Evolutionary conservation across 2,113 vertebrate species (phyloP).

Genomic region (Thunnus maccoyii): DNA sequence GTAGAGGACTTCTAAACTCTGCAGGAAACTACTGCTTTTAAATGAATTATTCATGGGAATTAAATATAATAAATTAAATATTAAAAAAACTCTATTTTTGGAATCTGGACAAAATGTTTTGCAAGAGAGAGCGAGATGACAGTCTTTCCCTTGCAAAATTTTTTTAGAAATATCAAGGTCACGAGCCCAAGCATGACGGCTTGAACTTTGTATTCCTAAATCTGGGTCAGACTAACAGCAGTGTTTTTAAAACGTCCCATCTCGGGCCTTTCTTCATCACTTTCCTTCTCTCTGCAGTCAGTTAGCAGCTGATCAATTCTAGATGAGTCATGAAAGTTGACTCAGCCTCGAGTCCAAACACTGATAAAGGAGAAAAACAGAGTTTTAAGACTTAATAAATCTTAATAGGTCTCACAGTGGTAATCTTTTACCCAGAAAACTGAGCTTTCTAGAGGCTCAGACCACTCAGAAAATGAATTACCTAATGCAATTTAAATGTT

Average conservation of each 20-base stretch:
- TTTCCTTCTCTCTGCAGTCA: background rate
- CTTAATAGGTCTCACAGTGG: too few species aligned
- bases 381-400: too few species aligned
- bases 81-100: background rate
- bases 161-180: background rate
- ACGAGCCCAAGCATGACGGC: background rate
- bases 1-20: background rate
- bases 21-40: background rate
- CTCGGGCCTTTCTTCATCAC: background rate
- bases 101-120: background rate
- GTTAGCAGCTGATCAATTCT: background rate
- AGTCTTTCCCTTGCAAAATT: background rate
- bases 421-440: background rate
- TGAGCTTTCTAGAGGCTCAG: background rate
- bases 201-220: background rate
- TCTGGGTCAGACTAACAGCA: background rate
- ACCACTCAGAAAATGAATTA: background rate
- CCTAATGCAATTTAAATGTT: background rate
- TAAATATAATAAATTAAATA: background rate
- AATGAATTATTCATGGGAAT: background rate
- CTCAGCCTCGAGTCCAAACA: background rate
- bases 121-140: too few species aligned
- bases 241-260: background rate
- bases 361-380: background rate
- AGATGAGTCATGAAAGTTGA: background rate